Base-by-base conservation (phyloP, 2,113 vertebrate species). In the Indicator indicator region DNA sequence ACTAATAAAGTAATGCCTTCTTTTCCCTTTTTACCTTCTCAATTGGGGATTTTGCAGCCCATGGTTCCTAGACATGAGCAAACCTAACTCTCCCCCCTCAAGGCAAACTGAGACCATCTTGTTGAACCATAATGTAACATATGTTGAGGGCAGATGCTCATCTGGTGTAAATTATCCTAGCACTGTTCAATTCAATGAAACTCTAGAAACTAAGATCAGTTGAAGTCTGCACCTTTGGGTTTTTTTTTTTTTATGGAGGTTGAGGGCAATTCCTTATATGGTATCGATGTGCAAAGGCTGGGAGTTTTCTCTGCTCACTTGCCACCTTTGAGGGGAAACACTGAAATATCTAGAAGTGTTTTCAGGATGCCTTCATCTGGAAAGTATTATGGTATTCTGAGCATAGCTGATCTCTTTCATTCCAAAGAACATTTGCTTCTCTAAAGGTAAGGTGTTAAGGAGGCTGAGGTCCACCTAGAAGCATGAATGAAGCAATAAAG, bases 21-120 rank as follows among this genome's bases (percentile, higher is more conserved):
- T 83, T 71, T 93, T 81, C n/a, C 36, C 84, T 96, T 65, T 86
- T 97, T 91, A 96, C 94, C 91, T 96, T 94, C 77, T 90, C 74
- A 78, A 52, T 95, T 9, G 16, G 80, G 76, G 72, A 88, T 90
- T 95, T 85, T 88, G 62, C 63, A 74, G 73, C 69, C 68, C 70
- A 50, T 94, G 10, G 0, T 88, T 79, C 26, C 88, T 64, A 65
- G 93, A 90, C 80, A 67, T 59, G 38, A 88, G 68, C 78, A 90
- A 96, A 92, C 38, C 52, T 73, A 85, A 67, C 21, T 63, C 65
- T 54, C 60, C 28, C 4, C 60, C 83, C 32, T 14, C 33, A 33
- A 76, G 82, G 64, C 60, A 86, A 86, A 56, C 72, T 56, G 26
- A 50, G 74, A 89, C 62, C 46, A 65, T 94, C 76, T 85, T 78